Conservation (phyloP, 2,113 vertebrate genomes). For the Lamprotornis superbus region DNA sequence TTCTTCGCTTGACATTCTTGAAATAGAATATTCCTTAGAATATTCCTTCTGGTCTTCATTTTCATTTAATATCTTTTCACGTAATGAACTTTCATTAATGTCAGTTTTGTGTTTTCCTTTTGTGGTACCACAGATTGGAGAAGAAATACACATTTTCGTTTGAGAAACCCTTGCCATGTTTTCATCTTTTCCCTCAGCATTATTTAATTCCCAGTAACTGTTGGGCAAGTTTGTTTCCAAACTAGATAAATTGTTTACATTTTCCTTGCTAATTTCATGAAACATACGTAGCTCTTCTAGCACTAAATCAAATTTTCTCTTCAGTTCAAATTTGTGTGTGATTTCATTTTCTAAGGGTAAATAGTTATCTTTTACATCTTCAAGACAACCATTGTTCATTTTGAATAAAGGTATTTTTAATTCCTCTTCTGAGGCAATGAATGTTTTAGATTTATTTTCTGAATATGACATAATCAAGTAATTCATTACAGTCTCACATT, state of each 20-base stretch:
- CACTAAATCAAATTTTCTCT: conserved; percentile 80
- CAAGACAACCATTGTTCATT: conserved; percentile 60
- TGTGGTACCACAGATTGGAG: background rate
- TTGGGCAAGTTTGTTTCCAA: conserved; percentile 47
- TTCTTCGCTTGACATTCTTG: background rate
- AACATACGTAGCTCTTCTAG: conserved; percentile 81
- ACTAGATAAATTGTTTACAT: conserved; percentile 43
- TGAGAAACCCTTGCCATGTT: conserved; percentile 6
- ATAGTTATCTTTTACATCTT: conserved; percentile 48
- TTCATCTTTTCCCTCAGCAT: background rate
- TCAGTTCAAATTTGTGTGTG: conserved; percentile 75
- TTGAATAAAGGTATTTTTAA: conserved; percentile 46
- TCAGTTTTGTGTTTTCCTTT: background rate
- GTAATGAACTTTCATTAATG: conserved; percentile 22
- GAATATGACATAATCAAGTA: conserved; percentile 66
- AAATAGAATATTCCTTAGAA: background rate
- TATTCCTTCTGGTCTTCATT: conserved; percentile 23
- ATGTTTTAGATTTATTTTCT: conserved; percentile 53
- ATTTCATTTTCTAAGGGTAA: conserved; percentile 61
- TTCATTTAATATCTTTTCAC: background rate
- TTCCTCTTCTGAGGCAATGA: conserved; percentile 35
- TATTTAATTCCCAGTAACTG: conserved; percentile 12
- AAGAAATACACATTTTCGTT: background rate
- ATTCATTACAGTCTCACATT: conserved; percentile 50
- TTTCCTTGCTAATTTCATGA: conserved; percentile 78